phyloP scores from a whole-genome alignment of 2,113 vertebrate species.

The Daubentonia madagascariensis region DNA sequence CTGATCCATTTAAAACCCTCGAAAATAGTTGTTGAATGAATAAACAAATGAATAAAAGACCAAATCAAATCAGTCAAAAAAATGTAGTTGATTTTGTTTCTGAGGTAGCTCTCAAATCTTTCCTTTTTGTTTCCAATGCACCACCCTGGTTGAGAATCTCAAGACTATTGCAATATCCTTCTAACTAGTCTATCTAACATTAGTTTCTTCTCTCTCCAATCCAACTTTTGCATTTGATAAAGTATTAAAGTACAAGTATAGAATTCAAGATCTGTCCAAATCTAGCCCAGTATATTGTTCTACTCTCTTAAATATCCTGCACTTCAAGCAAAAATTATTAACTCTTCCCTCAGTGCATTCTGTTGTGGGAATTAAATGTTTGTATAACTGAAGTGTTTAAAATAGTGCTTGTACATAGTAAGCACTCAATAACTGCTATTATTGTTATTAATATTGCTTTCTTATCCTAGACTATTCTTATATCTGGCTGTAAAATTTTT shows the following conservation, averaged over 20 bases:
- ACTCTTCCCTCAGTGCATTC: neutral
- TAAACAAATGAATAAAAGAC: slow-evolving; percentile 6
- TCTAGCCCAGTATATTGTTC: neutral
- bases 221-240: neutral
- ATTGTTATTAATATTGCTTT: neutral
- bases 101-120: neutral
- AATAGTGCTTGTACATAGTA: neutral
- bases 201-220: neutral
- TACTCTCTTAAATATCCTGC: neutral
- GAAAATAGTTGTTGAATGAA: neutral
- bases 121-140: neutral
- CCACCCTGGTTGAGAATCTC: neutral
- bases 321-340: neutral
- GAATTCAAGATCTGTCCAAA: neutral
- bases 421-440: neutral
- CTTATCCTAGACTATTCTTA: neutral
- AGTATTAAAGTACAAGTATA: slow-evolving; percentile 15
- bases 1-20: neutral
- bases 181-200: neutral
- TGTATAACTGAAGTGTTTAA: neutral
- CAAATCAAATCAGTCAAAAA: neutral
- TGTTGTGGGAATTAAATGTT: neutral
- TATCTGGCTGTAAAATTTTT: neutral
- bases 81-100: neutral
- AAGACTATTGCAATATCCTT: neutral